Conservation (phyloP, 2,888 invertebrate species). For the Theretra japonica region DNA sequence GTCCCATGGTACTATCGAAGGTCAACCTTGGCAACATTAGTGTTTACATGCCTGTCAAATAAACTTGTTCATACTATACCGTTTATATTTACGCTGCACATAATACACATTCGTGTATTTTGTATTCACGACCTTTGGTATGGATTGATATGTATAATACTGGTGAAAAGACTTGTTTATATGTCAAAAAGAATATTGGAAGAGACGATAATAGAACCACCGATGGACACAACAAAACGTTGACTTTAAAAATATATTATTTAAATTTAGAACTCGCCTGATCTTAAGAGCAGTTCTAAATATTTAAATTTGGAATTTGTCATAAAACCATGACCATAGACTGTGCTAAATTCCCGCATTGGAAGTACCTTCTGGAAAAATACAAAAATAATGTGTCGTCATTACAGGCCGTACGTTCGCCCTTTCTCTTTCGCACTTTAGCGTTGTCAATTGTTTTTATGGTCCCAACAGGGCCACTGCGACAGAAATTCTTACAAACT, state of each 20-base stretch:
- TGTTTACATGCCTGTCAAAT: constrained; percentile 26
- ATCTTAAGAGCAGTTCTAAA: neutral
- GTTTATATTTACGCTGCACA: constrained; percentile 23
- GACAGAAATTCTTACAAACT: neutral
- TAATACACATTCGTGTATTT: neutral
- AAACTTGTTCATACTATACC: constrained; percentile 21
- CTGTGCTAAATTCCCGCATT: too few species aligned
- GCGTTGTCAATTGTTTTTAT: too few species aligned
- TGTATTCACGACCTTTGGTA: constrained; percentile 8
- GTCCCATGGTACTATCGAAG: constrained; percentile 28
- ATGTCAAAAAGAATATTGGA: neutral
- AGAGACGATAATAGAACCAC: too few species aligned
- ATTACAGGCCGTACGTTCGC: too few species aligned
- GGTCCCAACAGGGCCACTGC: neutral
- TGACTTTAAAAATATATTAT: too few species aligned
- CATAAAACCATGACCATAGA: neutral
- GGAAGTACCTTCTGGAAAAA: too few species aligned
- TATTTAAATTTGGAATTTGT: neutral
- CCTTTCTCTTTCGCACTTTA: too few species aligned
- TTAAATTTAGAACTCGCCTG: neutral
- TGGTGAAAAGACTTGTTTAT: neutral
- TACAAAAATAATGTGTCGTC: too few species aligned
- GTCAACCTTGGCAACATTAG: constrained; percentile 22
- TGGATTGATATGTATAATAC: neutral
- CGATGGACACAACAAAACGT: too few species aligned